Evolutionary conservation across 2,888 invertebrate genomes (phyloP).

Genomic region (Atethmia centrago): DNA sequence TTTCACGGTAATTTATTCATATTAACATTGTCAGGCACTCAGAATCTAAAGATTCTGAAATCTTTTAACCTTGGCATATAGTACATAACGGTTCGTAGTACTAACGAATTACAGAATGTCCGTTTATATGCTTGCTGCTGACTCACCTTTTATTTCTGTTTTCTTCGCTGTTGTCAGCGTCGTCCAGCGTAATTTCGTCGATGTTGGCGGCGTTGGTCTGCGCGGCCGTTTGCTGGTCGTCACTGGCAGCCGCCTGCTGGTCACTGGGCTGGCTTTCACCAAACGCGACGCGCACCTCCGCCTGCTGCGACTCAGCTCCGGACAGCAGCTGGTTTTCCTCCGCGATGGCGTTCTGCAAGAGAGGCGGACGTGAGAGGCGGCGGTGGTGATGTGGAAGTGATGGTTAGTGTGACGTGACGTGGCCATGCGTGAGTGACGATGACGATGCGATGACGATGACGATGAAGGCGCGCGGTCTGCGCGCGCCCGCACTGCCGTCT

Average conservation of each 20-base stretch:
- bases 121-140: neutral
- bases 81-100: neutral
- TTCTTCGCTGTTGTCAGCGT: conserved; percentile 93
- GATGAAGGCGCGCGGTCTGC: conserved; percentile 77
- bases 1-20: conserved; percentile 12
- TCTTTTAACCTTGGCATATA: neutral
- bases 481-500: conserved; percentile 84
- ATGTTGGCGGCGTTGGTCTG: conserved; percentile 92
- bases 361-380: conserved; percentile 19
- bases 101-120: neutral
- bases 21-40: conserved; percentile 3
- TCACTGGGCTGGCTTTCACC: conserved; percentile 78
- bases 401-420: conserved; percentile 64
- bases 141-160: conserved; percentile 94
- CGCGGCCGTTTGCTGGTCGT: conserved; percentile 89
- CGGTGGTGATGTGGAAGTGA: conserved; percentile 45
- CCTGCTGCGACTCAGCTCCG: conserved; percentile 91
- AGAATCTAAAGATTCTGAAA: conserved; percentile 7
- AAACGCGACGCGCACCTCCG: conserved; percentile 92
- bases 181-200: conserved; percentile 93
- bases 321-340: conserved; percentile 88
- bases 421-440: conserved; percentile 68
- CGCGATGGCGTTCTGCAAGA: conserved; percentile 82
- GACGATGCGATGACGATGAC: conserved; percentile 74
- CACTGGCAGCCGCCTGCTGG: conserved; percentile 71